Evolutionary conservation across 2,797 vertebrate species (phyloP).

Genomic region (Pseudochromis fuscus): DNA sequence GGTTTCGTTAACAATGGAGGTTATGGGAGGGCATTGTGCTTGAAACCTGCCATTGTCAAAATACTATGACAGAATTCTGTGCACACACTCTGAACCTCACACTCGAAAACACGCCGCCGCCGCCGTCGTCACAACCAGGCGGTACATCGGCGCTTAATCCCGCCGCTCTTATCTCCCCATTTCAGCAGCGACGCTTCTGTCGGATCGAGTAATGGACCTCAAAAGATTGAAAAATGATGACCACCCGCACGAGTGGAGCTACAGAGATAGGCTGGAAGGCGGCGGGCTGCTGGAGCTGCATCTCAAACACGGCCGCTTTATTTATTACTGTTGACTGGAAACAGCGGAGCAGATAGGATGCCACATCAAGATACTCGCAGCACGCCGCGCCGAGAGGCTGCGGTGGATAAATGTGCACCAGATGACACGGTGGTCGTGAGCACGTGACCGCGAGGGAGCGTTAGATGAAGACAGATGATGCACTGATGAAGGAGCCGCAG

Average conservation of each 20-base stretch:
- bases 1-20: too few relatives aligned
- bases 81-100: neutral
- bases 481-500: neutral
- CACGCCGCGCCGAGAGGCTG: neutral
- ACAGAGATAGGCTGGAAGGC: constrained; percentile 26
- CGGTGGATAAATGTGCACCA: constrained; percentile 10
- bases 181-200: constrained; percentile 48
- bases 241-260: constrained; percentile 20
- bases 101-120: neutral
- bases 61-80: neutral
- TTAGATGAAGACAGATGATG: constrained; percentile 1
- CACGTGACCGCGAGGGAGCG: neutral
- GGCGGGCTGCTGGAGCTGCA: constrained; percentile 23
- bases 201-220: constrained; percentile 42
- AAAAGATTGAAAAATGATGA: constrained; percentile 59
- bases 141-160: constrained; percentile 25
- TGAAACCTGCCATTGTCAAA: neutral
- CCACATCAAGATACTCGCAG: neutral
- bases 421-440: neutral
- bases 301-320: constrained; percentile 37
- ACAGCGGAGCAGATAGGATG: constrained; percentile 10
- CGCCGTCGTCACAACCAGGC: constrained; percentile 16
- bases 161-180: constrained; percentile 51
- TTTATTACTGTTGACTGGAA: constrained; percentile 43
- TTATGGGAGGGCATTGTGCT: neutral